Base-by-base conservation (phyloP, 2,113 vertebrate genomes). In the Collichthys lucidus region DNA sequence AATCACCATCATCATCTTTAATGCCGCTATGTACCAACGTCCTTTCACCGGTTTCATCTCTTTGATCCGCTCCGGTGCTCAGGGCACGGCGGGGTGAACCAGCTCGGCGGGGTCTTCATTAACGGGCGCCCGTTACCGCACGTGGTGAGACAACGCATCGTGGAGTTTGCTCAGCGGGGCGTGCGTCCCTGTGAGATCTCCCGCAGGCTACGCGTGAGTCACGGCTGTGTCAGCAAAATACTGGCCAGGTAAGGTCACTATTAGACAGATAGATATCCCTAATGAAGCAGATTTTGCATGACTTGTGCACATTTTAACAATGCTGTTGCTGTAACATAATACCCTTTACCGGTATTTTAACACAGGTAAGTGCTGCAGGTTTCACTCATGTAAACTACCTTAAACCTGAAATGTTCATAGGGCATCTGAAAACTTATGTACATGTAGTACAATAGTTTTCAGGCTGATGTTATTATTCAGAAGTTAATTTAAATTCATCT, bases 161-260 rank as follows among this genome's bases (percentile, higher is more conserved):
- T 92, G 87, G 92, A 92, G 53, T 79, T 92, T 20, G 71, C 87
- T 1, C 74, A 67, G 0, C 71, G 15, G 29, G 91, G 91, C 20
- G 85, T 84, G 74, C 90, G 91, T 46, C 90, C 90, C 12, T 86
- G 88, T 35, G 87, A 92, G 77, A 92, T 92, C 72, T 92, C 91
- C 55, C 88, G 90, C 65, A 70, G 73, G 40, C 80, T 92, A 78
- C 89, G 91, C 49, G 91, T 92, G 72, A 92, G 90, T 74, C 91
- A 92, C 79, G 88, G 91, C 74, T 92, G 91, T 68, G 88, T 91
- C 85, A 91, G 90, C 84, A 92, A 92, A 77, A 89, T 92, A 69
- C 68, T 92, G 46, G 22, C 74, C 80, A 90, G 87, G 89, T 92
- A 68, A 69, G 55, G 14, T 1, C 11, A 67, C 26, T 50, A 4